These are phyloP conservation scores for Ctenomys sociabilis DNA, from an alignment of 2,113 vertebrate genomes.

Conservation along the genomic window DNA sequence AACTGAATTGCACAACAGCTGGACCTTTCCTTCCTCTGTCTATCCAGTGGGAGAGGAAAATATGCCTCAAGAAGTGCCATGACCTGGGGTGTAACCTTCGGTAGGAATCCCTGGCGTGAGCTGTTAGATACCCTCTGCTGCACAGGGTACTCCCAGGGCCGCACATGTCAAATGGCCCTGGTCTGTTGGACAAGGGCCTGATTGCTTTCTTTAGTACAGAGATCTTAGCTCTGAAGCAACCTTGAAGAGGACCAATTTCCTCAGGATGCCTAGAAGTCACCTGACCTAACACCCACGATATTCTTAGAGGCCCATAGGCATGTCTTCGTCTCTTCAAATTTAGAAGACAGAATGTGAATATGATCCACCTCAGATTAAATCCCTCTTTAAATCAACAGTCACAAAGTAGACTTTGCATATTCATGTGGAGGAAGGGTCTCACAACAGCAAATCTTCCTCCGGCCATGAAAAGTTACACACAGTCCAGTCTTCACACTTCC, in stretches of 20 bases:
- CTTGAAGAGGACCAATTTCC: neutral
- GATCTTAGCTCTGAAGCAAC: neutral
- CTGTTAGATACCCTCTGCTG: neutral
- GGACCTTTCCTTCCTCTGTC: neutral
- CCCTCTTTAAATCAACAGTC: conserved; percentile 1
- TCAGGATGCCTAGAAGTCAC: neutral
- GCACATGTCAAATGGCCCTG: neutral
- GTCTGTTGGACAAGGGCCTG: neutral
- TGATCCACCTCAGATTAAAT: neutral
- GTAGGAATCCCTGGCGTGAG: neutral
- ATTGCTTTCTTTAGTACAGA: neutral
- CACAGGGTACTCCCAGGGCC: neutral
- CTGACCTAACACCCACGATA: rapidly evolving
- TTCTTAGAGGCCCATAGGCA: neutral
- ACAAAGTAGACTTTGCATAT: neutral
- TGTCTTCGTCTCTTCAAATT: conserved; percentile 30
- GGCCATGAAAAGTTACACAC: neutral
- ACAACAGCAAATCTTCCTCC: neutral
- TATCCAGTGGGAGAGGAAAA: neutral
- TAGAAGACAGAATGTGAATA: neutral
- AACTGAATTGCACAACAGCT: neutral
- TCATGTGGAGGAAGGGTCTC: neutral
- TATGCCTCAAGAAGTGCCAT: neutral
- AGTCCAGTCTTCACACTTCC: neutral
- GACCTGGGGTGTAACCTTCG: neutral